These are phyloP conservation scores for Lumbricus terrestris DNA, from an alignment of 2,888 invertebrate genomes.

Conservation along the genomic window DNA sequence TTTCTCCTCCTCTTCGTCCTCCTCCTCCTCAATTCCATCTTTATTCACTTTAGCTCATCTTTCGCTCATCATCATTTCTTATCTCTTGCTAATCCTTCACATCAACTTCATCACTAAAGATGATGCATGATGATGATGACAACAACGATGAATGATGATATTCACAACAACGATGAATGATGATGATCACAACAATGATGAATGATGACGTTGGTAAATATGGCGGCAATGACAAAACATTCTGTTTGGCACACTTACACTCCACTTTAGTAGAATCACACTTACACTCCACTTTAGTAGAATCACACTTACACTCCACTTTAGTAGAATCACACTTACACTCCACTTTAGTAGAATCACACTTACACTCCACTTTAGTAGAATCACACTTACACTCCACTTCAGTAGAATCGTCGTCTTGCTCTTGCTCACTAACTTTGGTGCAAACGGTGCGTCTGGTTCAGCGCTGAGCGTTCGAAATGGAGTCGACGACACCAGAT, in stretches of 20 bases:
- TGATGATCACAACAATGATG: neutral
- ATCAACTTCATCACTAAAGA: neutral
- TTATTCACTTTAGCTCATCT: neutral
- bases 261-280: slow-evolving; percentile 59
- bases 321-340: slow-evolving; percentile 55
- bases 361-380: slow-evolving; percentile 61
- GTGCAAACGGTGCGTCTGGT: slow-evolving; percentile 71
- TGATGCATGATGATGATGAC: neutral
- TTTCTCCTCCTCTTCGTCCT: no score
- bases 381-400: slow-evolving; percentile 59
- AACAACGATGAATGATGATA: neutral
- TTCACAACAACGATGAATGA: no score
- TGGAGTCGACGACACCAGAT: slow-evolving; percentile 74
- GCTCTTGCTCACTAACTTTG: slow-evolving; percentile 72
- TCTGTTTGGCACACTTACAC: slow-evolving; percentile 48
- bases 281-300: slow-evolving; percentile 60
- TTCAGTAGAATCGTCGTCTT: slow-evolving; percentile 66
- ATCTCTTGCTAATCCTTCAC: neutral
- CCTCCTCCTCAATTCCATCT: no score
- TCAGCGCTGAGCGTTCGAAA: slow-evolving; percentile 80
- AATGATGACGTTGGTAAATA: no score
- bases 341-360: slow-evolving; percentile 59
- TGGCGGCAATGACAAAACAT: neutral
- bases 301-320: slow-evolving; percentile 61
- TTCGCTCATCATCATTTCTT: neutral